Conservation (phyloP, 2,797 vertebrate species). For the Lagodon rhomboides region DNA sequence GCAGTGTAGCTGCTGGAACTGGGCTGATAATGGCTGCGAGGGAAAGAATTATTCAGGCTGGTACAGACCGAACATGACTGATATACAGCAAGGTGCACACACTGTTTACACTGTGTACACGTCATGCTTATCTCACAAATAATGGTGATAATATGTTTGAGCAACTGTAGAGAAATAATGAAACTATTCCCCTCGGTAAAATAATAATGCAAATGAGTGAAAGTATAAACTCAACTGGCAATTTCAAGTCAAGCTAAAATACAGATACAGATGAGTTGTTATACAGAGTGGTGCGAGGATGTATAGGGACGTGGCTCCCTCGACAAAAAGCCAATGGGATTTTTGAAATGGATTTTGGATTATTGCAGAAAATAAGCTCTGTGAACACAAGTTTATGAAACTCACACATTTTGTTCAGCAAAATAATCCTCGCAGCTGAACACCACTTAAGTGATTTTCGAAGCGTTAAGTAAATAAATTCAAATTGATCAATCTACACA, state of each 20-base stretch:
- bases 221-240: not conserved
- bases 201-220: not conserved
- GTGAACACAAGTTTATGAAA: too few relatives aligned
- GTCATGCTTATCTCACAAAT: not conserved
- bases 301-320: too few relatives aligned
- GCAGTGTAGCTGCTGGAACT: slow-evolving; percentile 11
- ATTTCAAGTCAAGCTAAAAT: not conserved
- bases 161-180: not conserved
- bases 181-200: not conserved
- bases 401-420: too few relatives aligned
- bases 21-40: slow-evolving; percentile 31
- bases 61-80: slow-evolving; percentile 16
- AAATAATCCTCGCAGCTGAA: too few relatives aligned
- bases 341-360: too few relatives aligned
- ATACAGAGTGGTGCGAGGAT: too few relatives aligned
- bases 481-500: too few relatives aligned
- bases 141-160: not conserved
- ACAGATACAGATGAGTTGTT: not conserved
- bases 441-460: too few relatives aligned
- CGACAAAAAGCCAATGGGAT: too few relatives aligned
- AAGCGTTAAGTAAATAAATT: too few relatives aligned
- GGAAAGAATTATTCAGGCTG: slow-evolving; percentile 29
- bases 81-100: slow-evolving; percentile 11
- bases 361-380: too few relatives aligned
- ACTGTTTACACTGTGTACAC: not conserved